These are phyloP conservation scores for Brienomyrus longianalis DNA, from an alignment of 2,113 vertebrate species.

Conservation along the genomic window DNA sequence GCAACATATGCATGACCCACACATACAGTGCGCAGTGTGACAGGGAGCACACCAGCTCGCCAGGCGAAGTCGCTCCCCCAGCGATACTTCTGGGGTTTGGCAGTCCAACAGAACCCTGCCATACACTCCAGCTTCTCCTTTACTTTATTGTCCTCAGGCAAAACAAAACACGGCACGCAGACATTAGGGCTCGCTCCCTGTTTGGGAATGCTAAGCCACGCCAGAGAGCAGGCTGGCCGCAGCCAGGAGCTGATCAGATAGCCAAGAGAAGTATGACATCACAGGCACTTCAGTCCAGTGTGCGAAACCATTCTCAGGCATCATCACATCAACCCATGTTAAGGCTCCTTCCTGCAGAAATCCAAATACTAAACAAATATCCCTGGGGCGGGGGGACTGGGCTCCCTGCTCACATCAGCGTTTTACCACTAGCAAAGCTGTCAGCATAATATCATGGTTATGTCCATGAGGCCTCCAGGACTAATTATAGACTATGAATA, in stretches of 20 bases:
- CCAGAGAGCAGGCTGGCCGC: background rate
- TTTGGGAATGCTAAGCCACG: background rate
- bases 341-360: background rate
- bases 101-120: background rate
- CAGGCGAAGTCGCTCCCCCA: background rate
- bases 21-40: background rate
- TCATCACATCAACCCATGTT: constrained; percentile 19
- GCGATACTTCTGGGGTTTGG: background rate
- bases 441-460: background rate
- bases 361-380: background rate
- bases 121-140: background rate
- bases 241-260: constrained; percentile 19
- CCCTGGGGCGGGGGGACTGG: background rate
- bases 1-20: background rate
- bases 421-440: background rate
- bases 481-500: background rate
- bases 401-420: background rate
- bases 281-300: constrained; percentile 11
- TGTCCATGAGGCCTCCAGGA: background rate
- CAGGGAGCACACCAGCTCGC: background rate
- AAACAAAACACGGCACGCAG: background rate
- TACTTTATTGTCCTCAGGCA: background rate
- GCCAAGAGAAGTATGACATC: constrained; percentile 24
- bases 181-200: background rate
- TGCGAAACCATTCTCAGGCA: constrained; percentile 22